Evolutionary conservation across 2,888 invertebrate species (phyloP), one percentile per base, ranked within the genome.

Genomic region (Dysmachus trigonus): DNA sequence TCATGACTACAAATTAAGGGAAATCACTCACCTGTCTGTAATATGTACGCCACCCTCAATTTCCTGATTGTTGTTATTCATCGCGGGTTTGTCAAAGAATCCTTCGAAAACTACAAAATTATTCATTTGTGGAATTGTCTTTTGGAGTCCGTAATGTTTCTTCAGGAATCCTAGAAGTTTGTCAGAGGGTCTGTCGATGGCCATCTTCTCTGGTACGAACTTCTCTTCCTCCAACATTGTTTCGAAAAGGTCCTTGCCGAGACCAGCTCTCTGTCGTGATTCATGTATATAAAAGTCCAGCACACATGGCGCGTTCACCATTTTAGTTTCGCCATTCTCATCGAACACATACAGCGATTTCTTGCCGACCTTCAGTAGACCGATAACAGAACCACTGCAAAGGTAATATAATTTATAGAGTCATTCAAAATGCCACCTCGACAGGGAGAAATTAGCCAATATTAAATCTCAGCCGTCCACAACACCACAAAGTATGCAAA

Each of bases 271-370:
- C 92, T 98, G 98, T 76, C 95, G 94, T 2, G 96, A 94, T 91
- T 96, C 96, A 90, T 97, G 94, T 31, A 99, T 95, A 92, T 96
- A 99, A 93, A 99, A 99, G 92, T 99, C 99, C 79, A 99, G 94
- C 86, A 99, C 94, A 91, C 98, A 98, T 15, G 97, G 93, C 0
- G 98, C 96, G 88, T 96, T 94, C 86, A 96, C 93, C 91, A 98
- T 97, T 90, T 95, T 95, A 88, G 96, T 95, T 79, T 93, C 93
- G 18, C 95, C 95, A 85, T 93, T 91, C 89, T 94, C 93, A 91
- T 97, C 96, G 91, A 95, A 95, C 83, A 99, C 94, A 93, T 97
- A 99, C 84, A 99, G 93, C 90, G 96, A 96, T 93, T 99, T 99
- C 87, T 94, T 94, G 38, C 99, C 98, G 77, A 98, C 95, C 93